Base-by-base conservation (phyloP, 2,113 vertebrate species). In the Passer montanus region DNA sequence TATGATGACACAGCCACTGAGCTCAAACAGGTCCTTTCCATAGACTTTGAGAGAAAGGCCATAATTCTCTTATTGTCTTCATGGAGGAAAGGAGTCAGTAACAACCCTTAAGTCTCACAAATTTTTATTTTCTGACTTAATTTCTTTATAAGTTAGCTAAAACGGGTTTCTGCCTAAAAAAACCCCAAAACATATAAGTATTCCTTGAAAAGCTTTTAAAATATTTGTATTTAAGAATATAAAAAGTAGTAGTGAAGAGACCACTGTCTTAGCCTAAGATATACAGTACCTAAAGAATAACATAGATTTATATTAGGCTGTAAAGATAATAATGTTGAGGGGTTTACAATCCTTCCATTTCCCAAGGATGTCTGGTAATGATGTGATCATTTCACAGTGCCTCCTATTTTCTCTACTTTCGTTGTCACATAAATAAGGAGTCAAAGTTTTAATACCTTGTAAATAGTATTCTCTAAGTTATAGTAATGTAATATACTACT, bases 401-500 rank as follows among this genome's bases (percentile, higher is more conserved):
- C 70, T 95, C 90, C 56, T 95, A 62, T 95, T 97, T 97, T 97
- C 90, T 96, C 97, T 97, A 92, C 77, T 91, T 97, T 84, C 4
- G 2, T 90, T 90, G 90, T 93, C 87, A 94, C 79, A 92, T 97
- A 97, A 97, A 98, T 96, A 97, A 96, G 41, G 30, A 77, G 46
- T 94, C 93, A 91, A 85, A 94, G 72, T 97, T 97, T 95, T 96
- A 98, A 95, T 97, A 95, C 78, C 87, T 95, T 85, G 73, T 53
- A 93, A 96, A 78, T 37, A 50, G 72, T 91, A 90, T 96, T 97
- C 95, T 96, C 82, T 97, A 98, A 97, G 97, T 97, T 97, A 97
- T 66, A 93, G 70, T 96, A 95, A 97, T 96, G 87, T 94, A 93
- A 92, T 94, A 66, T 87, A 94, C 85, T 96, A 86, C 87, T 94